A percentile compares a stretch with the other conserved stretches of the same genome.
Evolutionary conservation across 2,113 vertebrate species (phyloP).

Genomic region (Ahaetulla prasina): DNA sequence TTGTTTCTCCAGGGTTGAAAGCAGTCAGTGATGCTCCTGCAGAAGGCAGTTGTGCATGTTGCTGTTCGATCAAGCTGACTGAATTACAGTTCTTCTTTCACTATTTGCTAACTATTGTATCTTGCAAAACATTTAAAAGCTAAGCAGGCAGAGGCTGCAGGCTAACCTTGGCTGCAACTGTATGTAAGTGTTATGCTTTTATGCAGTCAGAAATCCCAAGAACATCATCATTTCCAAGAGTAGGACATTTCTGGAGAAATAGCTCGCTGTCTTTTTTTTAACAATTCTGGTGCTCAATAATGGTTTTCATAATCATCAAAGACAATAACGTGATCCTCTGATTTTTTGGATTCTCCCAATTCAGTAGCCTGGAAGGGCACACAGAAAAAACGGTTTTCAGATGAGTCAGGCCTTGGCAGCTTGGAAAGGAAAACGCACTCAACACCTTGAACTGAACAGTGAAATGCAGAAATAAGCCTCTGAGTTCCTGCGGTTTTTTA

Average conservation of each 20-base stretch:
- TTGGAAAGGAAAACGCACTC: neutral
- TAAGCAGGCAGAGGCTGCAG: neutral
- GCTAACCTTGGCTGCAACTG: neutral
- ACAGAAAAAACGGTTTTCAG: neutral
- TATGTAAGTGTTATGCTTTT: neutral
- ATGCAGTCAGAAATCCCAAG: neutral
- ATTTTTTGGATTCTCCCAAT: fast-evolving
- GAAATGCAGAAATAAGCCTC: neutral
- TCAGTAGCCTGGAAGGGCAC: neutral
- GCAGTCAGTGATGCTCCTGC: neutral
- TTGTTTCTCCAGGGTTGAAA: neutral
- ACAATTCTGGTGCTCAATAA: neutral
- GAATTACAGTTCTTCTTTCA: neutral
- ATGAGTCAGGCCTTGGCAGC: neutral
- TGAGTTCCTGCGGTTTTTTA: neutral
- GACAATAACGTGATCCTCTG: neutral
- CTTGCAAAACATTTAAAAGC: neutral
- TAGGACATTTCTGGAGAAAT: constrained; percentile 11
- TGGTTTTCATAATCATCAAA: constrained; percentile 33
- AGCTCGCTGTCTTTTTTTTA: neutral
- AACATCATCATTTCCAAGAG: neutral
- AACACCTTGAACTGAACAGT: neutral
- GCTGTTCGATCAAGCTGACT: neutral
- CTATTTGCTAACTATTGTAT: neutral
- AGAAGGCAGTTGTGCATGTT: neutral